Evolutionary conservation across 2,113 vertebrate species (phyloP).

Genomic region (Agelaius phoeniceus): DNA sequence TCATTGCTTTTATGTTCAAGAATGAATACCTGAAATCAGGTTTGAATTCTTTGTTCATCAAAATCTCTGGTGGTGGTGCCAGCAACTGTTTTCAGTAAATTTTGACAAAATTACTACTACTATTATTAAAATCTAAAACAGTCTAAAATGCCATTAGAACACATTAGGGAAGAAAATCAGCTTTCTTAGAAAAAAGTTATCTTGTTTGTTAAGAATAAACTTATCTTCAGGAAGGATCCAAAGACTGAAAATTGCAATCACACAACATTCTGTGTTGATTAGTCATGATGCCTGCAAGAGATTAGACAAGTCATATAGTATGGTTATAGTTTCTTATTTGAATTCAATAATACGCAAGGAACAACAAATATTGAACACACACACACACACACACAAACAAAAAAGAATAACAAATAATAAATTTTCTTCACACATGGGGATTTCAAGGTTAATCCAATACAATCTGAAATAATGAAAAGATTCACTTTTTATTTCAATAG

Average conservation of each 20-base stretch:
- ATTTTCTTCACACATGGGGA: not conserved
- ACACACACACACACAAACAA: not conserved
- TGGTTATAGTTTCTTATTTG: not conserved
- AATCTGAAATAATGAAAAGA: conserved; percentile 28
- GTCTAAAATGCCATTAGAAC: not conserved
- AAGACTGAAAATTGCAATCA: not conserved
- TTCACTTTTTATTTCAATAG: not conserved
- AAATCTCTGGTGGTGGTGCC: not conserved
- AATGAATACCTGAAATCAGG: not conserved
- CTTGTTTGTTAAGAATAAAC: not conserved
- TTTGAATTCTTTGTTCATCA: not conserved
- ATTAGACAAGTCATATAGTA: not conserved
- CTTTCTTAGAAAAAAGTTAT: not conserved
- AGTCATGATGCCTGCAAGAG: not conserved
- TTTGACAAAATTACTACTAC: not conserved
- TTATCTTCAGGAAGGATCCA: not conserved
- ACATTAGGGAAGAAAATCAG: fast-evolving
- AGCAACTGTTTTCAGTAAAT: not conserved
- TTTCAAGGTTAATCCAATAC: conserved; percentile 1
- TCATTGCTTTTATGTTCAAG: not conserved
- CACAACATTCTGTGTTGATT: not conserved
- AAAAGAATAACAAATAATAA: not conserved
- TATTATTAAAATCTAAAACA: not conserved
- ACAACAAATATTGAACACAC: not conserved
- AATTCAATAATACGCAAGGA: not conserved